Evolutionary conservation across 2,113 vertebrate genomes (phyloP), one percentile per base, ranked within the genome.

Genomic region (Antennarius striatus): DNA sequence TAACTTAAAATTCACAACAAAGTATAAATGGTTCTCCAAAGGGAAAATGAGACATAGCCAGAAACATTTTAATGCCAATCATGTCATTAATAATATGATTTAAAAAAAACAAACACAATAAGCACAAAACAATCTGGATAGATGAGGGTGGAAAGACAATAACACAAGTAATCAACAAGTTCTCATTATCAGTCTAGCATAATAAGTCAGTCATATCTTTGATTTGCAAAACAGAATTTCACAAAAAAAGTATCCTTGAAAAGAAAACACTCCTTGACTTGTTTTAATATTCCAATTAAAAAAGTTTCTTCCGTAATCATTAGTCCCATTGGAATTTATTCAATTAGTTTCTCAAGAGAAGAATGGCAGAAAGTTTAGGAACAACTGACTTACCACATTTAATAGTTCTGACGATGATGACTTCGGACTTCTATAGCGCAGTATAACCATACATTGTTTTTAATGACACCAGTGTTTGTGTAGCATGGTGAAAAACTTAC

Each of bases 401-500:
- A 36, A 36, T 2, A 36, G 36, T 28, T 40, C 45, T 51, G 14
- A 22, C 10, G 28, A 51, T 6, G 43, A 28, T 28, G 22, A 22
- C 22, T 22, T 22, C 22, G 22, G 22, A 3, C 57, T 54, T 10
- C 3, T 61, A 29, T 17, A 28, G 4, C 40, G 17, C 17, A 42
- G 15, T 40, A 63, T 36, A 49, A 28, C 60, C 30, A 22, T 3
- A n/a, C 9, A 43, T 42, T 52, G 1, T 12, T 3, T 42, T 32
- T 28, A 6, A 10, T 50, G 39, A 43, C 9, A 32, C 15, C 22
- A 14, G 15, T 30, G 45, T 5, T 32, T 14, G 8, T 46, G 15
- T 6, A 68, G 10, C 5, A 3, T 48, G 6, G 59, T 62, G 4
- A 68, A 54, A 7, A 13, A 91, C 90, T 85, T 78, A 91, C 90